Base-by-base conservation (phyloP, 2,113 vertebrate species). In the Hippocampus barbouri region DNA sequence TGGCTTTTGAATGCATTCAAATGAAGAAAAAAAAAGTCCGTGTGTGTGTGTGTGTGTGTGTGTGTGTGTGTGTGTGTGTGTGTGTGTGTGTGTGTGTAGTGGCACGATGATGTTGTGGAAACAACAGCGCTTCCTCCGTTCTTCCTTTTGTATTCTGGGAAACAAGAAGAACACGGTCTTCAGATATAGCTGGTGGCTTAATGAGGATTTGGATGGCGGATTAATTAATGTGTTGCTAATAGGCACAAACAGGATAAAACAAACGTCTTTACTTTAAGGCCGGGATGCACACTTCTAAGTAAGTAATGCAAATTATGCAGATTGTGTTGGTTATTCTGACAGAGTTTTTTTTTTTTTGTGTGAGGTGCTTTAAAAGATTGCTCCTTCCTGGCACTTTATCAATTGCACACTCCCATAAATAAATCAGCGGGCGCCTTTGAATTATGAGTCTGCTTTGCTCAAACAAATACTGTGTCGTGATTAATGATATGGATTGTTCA, bases 211-310 rank as follows among this genome's bases (percentile, higher is more conserved):
- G 88, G 84, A 89, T 89, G 88, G 89, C 80, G 77, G 82, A 91
- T 92, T 92, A 83, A 93, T 93, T 93, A 92, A 92, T 92, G 91
- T 93, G 90, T 92, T 89, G 91, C 92, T 93, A 93, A 93, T 92
- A 93, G 91, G 92, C 92, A 93, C 90, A 91, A 92, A 93, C 90
- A 93, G 53, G 80, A 88, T 85, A 93, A 93, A 93, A 93, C 90
- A 92, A 92, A 92, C 92, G 91, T 93, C 92, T 93, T 93, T 93
- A 92, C 92, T 91, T 91, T 92, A 91, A 87, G 81, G 88, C 84
- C 78, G 67, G 85, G 85, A 84, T 86, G 83, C 85, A 85, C 85
- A 82, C 87, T 88, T 91, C 90, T 92, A 90, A 92, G 91, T 89
- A 92, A 93, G 84, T 85, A 90, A 85, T 89, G 91, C 91, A 91